Evolutionary conservation across 2,797 vertebrate species (phyloP).

Genomic region (Okamejei kenojei): DNA sequence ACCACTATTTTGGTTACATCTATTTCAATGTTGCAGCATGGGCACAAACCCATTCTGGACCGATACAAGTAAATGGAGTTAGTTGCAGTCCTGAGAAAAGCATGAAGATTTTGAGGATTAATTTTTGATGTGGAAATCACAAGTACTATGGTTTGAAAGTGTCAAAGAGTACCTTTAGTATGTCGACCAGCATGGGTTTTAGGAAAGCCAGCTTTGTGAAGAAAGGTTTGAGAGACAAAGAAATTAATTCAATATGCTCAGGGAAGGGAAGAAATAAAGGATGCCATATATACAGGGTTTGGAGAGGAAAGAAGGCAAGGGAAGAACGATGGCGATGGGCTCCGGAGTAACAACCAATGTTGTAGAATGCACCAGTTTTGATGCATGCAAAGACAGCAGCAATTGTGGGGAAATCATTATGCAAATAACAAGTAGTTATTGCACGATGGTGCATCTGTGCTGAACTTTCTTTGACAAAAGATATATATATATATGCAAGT

Average conservation of each 20-base stretch:
- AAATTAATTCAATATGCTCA: background rate
- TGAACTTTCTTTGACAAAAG: background rate
- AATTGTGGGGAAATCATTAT: background rate
- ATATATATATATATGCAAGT: too few relatives aligned
- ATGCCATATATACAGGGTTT: background rate
- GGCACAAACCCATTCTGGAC: background rate
- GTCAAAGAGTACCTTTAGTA: background rate
- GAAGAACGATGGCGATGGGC: background rate
- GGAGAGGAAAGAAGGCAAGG: too few relatives aligned
- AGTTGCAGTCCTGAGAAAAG: background rate
- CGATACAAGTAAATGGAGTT: background rate
- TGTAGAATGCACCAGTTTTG: background rate
- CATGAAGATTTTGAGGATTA: background rate
- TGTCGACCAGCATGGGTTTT: background rate
- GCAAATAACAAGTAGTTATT: background rate
- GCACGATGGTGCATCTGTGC: background rate
- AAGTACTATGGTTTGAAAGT: background rate
- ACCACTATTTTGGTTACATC: background rate
- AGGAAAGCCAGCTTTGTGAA: background rate
- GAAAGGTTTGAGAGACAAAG: background rate
- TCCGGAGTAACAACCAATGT: background rate
- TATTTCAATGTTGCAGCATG: background rate
- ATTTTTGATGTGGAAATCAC: background rate
- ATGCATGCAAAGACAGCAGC: background rate
- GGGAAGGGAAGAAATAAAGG: background rate